These are phyloP conservation scores for Siphamia tubifer DNA, from an alignment of 2,113 vertebrate species.

Conservation along the genomic window DNA sequence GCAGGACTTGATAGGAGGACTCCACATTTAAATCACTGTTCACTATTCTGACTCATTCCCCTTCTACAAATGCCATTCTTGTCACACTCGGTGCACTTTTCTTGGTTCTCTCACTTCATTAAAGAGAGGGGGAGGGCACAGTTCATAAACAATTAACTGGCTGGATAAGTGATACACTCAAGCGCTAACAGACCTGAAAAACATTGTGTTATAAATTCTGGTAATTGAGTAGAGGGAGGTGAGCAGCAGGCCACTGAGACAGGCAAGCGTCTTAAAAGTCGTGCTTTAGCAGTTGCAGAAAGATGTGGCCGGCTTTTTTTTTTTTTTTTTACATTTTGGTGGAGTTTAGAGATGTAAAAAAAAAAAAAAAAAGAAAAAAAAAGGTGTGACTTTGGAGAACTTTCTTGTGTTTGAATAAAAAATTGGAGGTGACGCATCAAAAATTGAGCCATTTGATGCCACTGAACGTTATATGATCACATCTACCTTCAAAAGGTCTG, in stretches of 20 bases:
- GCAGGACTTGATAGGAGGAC: constrained; percentile 30
- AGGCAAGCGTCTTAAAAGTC: not conserved
- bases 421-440: constrained; percentile 1
- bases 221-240: constrained; percentile 66
- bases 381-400: not conserved
- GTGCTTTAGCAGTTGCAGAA: not conserved
- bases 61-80: constrained; percentile 38
- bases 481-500: constrained; percentile 44
- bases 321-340: not conserved
- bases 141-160: constrained; percentile 78
- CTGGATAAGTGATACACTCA: constrained; percentile 76
- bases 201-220: constrained; percentile 68
- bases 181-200: constrained; percentile 72
- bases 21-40: constrained; percentile 49
- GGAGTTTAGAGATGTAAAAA: too few species aligned
- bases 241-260: constrained; percentile 32
- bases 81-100: constrained; percentile 51
- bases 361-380: not conserved
- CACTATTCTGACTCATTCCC: constrained; percentile 51
- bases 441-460: not conserved
- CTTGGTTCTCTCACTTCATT: constrained; percentile 55
- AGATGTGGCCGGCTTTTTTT: not conserved
- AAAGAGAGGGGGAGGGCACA: constrained; percentile 55
- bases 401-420: not conserved
- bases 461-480: constrained; percentile 17